A percentile compares a stretch with the other conserved stretches of the same genome.
phyloP scores from a whole-genome alignment of 2,797 vertebrate species.

The Gila robusta region DNA sequence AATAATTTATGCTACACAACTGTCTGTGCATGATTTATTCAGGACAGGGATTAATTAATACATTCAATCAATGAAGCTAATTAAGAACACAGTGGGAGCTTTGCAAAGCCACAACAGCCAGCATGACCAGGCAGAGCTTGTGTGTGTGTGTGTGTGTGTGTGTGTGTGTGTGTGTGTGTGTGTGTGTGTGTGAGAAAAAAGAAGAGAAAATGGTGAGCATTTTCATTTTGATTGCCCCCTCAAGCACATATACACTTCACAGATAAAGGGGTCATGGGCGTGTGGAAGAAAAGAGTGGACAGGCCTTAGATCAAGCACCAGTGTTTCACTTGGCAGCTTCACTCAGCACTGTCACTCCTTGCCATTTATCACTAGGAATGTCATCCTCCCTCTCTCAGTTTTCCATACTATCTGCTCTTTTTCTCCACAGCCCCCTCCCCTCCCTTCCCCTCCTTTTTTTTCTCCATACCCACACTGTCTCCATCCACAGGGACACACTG shows the following conservation, averaged over 20 bases:
- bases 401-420: conserved; percentile 18
- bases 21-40: conserved; percentile 66
- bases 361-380: conserved; percentile 63
- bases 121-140: conserved; percentile 44
- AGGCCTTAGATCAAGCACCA: conserved; percentile 51
- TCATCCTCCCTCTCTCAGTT: conserved; percentile 40
- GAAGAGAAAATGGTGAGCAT: conserved; percentile 14
- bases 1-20: conserved; percentile 59
- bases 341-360: conserved; percentile 57
- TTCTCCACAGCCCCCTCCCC: neutral
- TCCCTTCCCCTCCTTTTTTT: neutral
- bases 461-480: conserved; percentile 42
- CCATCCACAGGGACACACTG: conserved; percentile 52
- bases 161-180: conserved; percentile 24
- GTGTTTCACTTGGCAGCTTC: conserved; percentile 49
- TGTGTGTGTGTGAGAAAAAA: neutral
- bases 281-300: conserved; percentile 26
- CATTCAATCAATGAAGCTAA: conserved; percentile 67
- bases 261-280: conserved; percentile 41
- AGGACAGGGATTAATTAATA: conserved; percentile 64
- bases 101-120: conserved; percentile 51
- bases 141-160: neutral
- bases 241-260: conserved; percentile 25
- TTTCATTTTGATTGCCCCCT: conserved; percentile 21
- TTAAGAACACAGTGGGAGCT: conserved; percentile 63